These are phyloP conservation scores for Panzeria rudis DNA, from an alignment of 2,888 invertebrate genomes.

Conservation along the genomic window DNA sequence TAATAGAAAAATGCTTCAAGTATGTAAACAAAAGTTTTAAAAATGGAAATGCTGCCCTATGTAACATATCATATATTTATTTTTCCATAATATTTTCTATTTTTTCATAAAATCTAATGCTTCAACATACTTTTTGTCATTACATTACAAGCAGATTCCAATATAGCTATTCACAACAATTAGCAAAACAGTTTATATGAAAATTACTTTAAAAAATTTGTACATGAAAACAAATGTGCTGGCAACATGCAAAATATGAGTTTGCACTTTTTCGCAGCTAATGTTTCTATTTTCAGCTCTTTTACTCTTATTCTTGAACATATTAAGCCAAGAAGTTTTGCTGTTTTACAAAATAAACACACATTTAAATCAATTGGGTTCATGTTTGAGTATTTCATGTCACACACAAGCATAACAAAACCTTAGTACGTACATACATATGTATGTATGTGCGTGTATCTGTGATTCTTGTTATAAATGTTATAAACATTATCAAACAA, in stretches of 20 bases:
- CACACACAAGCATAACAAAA: background rate
- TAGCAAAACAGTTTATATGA: background rate
- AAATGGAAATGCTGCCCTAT: no score
- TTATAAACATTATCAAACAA: slow-evolving; percentile 68
- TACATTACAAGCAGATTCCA: background rate
- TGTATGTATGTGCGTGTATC: background rate
- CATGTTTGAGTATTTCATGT: slow-evolving; percentile 32
- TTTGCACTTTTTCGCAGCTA: slow-evolving; percentile 65
- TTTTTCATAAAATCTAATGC: background rate
- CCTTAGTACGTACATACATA: background rate
- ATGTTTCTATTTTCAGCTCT: background rate
- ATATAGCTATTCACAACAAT: background rate
- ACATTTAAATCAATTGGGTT: slow-evolving; percentile 28
- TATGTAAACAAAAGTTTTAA: background rate
- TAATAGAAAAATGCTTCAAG: no score
- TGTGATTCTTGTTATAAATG: slow-evolving; percentile 53
- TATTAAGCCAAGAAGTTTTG: background rate
- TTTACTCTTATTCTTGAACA: slow-evolving; percentile 4
- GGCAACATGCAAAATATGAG: slow-evolving; percentile 72
- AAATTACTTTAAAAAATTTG: slow-evolving; percentile 11
- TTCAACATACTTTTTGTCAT: background rate
- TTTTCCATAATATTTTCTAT: no score
- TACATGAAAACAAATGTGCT: slow-evolving; percentile 63
- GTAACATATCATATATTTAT: no score
- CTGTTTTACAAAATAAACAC: background rate